Conservation (phyloP, 2,113 vertebrate genomes). For the Heptranchias perlo region DNA sequence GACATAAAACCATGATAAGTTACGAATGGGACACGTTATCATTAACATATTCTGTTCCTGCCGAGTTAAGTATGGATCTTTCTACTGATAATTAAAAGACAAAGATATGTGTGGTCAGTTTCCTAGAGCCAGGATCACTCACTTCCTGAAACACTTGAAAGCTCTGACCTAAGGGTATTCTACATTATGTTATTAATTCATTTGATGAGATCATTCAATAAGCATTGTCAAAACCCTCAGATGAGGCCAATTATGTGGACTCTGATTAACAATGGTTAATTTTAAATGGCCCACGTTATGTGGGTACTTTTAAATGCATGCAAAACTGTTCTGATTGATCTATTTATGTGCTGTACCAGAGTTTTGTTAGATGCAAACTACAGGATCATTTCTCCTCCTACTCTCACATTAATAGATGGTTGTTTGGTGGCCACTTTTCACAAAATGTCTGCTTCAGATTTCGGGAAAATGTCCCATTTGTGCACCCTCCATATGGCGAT, state of each 20-base stretch:
- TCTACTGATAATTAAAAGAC: not conserved
- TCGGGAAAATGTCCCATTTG: not conserved
- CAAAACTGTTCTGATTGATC: not conserved
- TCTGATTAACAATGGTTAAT: not conserved
- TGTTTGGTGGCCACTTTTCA: not conserved
- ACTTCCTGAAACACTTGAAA: slow-evolving; percentile 15
- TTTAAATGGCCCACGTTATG: not conserved
- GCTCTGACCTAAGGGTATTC: not conserved
- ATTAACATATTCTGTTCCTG: not conserved
- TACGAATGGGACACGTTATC: not conserved
- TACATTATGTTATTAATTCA: not conserved
- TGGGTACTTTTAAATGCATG: not conserved
- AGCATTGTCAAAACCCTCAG: not conserved
- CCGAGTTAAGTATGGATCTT: not conserved
- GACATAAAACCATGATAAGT: not conserved
- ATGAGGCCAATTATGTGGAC: not conserved
- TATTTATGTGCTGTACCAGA: not conserved
- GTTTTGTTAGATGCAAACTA: not conserved
- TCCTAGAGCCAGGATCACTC: not conserved
- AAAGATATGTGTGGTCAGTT: not conserved
- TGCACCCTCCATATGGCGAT: not conserved
- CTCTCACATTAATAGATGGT: not conserved
- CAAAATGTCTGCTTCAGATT: not conserved
- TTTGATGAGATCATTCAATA: not conserved
- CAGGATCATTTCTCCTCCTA: no score